A percentile compares a stretch with the other conserved stretches of the same genome.
Conservation (phyloP, 2,888 invertebrate species). For the Epinotia ramella region DNA sequence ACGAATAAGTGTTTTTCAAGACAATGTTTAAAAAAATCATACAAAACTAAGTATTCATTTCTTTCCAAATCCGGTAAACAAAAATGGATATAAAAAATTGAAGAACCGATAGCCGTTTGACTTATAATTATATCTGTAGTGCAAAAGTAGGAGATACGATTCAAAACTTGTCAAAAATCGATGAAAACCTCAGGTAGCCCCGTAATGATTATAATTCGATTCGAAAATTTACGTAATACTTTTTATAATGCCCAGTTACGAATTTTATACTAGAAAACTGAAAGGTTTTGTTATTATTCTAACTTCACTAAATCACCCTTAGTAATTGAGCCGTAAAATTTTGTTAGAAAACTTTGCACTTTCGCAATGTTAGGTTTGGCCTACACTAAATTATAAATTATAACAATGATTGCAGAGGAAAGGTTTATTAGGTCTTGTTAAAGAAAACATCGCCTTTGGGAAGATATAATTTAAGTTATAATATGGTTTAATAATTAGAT, state of each 20-base stretch:
- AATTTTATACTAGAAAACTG: background rate
- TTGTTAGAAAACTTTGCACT: slow-evolving; percentile 17
- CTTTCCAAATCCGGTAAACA: too few species aligned
- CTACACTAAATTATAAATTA: slow-evolving; percentile 20
- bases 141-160: too few species aligned
- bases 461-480: too few species aligned
- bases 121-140: too few species aligned
- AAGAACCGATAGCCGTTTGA: too few species aligned
- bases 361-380: slow-evolving; percentile 24
- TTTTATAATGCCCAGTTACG: background rate
- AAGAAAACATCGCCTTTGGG: background rate
- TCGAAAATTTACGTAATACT: background rate
- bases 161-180: too few species aligned
- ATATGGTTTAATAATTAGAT: too few species aligned
- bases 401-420: slow-evolving; percentile 1
- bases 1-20: too few species aligned
- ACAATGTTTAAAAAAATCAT: too few species aligned
- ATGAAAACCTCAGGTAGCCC: too few species aligned
- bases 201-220: background rate
- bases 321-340: slow-evolving; percentile 29
- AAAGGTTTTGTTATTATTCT: slow-evolving; percentile 16
- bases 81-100: too few species aligned
- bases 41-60: too few species aligned
- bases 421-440: background rate
- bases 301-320: background rate